Evolutionary conservation across 1,140 invertebrate species (phyloP).

Genomic region (Semibalanus balanoides): DNA sequence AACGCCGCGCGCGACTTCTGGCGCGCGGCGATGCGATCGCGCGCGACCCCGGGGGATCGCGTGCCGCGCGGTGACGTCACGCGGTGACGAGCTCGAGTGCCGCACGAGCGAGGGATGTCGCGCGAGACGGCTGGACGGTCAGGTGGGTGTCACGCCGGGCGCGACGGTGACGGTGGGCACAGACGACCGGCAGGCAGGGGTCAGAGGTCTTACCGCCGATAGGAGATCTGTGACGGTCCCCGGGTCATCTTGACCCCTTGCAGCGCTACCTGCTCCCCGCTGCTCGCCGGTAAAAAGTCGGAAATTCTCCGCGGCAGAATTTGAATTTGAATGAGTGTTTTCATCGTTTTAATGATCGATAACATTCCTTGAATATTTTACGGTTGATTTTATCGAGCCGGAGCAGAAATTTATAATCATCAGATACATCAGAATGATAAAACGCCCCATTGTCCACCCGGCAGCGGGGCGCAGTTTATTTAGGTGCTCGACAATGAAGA

Average conservation of each 20-base stretch:
- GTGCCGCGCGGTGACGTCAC: too few species aligned
- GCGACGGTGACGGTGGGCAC: background rate
- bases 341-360: slow-evolving; percentile 2
- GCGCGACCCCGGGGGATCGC: too few species aligned
- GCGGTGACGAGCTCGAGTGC: background rate
- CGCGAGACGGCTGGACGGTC: background rate
- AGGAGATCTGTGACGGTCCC: background rate
- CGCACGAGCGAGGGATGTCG: background rate
- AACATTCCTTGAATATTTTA: slow-evolving; percentile 3
- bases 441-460: background rate
- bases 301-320: background rate
- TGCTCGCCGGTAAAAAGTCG: background rate
- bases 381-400: background rate
- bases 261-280: background rate
- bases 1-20: background rate
- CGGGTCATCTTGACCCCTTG: background rate
- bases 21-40: background rate
- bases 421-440: slow-evolving; percentile 1
- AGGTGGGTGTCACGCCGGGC: too few species aligned
- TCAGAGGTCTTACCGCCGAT: background rate
- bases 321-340: background rate
- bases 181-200: too few species aligned
- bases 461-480: background rate
- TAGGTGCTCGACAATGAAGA: background rate
- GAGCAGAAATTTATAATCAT: background rate